Percentiles rank a stretch among this genome's conserved stretches.
phyloP scores from a whole-genome alignment of 2,113 vertebrate species.

The Peromyscus polionotus region DNA sequence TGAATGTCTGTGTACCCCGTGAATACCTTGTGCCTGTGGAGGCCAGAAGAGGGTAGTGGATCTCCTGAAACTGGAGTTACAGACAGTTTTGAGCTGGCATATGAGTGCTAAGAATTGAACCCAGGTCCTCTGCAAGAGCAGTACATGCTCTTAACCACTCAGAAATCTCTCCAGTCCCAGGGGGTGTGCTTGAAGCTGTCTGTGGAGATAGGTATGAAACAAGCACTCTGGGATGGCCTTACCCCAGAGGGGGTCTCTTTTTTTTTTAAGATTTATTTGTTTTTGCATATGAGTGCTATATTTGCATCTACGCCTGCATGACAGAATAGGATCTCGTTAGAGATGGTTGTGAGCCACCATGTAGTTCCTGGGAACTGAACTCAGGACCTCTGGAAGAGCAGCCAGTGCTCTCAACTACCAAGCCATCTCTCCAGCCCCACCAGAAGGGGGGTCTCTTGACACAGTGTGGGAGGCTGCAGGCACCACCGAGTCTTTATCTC shows the following conservation, averaged over 20 bases:
- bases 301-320: no score
- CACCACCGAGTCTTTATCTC: not conserved
- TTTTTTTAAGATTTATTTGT: no score
- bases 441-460: not conserved
- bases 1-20: not conserved
- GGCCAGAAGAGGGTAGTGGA: not conserved
- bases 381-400: no score
- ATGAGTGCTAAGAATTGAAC: not conserved
- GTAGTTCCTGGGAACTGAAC: no score
- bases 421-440: no score
- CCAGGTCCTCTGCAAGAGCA: not conserved
- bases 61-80: not conserved
- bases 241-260: not conserved
- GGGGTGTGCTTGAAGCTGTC: not conserved
- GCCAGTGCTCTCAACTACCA: no score
- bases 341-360: no score
- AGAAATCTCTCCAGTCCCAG: not conserved
- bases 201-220: not conserved
- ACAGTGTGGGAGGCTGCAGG: not conserved
- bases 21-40: not conserved
- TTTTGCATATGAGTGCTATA: no score
- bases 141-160: not conserved
- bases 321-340: no score
- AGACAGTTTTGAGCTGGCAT: not conserved
- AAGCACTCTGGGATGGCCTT: not conserved